Conservation (phyloP, 1,140 invertebrate genomes). For the Thaumetopoea pityocampa region DNA sequence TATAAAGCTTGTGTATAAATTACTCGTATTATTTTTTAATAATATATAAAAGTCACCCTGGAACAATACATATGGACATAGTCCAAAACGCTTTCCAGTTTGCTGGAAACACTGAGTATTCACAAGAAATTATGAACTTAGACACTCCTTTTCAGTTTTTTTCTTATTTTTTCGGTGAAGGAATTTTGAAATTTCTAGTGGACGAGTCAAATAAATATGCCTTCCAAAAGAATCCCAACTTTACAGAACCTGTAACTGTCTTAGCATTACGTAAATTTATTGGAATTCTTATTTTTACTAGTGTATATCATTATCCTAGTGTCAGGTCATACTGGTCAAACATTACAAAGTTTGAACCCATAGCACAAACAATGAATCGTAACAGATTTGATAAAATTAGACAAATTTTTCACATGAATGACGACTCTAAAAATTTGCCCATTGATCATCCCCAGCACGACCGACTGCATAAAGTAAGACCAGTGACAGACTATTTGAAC, state of each 20-base stretch:
- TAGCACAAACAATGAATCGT: conserved; percentile 36
- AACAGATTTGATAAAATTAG: conserved; percentile 46
- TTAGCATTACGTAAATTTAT: conserved; percentile 45
- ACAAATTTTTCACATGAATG: conserved; percentile 36
- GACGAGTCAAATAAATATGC: conserved; percentile 45
- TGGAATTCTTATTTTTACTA: conserved; percentile 43
- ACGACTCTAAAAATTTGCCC: conserved; percentile 29
- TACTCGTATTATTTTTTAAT: too few species aligned
- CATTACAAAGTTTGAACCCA: conserved; percentile 39
- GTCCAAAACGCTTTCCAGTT: conserved; percentile 44
- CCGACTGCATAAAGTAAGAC: conserved; percentile 44
- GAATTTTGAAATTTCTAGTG: conserved; percentile 36
- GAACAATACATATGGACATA: conserved; percentile 42
- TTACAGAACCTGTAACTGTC: conserved; percentile 36
- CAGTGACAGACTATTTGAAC: conserved; percentile 33
- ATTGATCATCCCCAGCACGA: conserved; percentile 41
- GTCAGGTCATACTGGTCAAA: conserved; percentile 41
- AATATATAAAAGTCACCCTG: too few species aligned
- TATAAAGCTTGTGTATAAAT: too few species aligned
- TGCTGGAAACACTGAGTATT: conserved; percentile 40
- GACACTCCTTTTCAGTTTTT: conserved; percentile 43
- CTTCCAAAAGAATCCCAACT: conserved; percentile 39
- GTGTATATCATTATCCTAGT: conserved; percentile 43
- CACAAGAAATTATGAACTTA: conserved; percentile 43
- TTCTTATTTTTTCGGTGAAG: conserved; percentile 44